phyloP scores from a whole-genome alignment of 2,113 vertebrate species.

The Axis porcinus region DNA sequence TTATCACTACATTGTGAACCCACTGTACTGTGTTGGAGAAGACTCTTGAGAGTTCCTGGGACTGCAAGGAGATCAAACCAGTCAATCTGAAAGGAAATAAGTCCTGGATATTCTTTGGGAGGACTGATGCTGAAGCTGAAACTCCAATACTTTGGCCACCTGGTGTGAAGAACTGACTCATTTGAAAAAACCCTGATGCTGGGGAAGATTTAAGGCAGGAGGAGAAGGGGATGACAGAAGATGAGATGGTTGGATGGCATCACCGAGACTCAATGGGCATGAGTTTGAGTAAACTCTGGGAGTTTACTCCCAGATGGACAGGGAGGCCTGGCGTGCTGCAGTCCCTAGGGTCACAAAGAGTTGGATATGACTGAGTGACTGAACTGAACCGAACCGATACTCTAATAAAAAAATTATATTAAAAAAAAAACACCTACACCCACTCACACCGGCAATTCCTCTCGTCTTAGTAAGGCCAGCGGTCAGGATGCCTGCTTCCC shows the following conservation, averaged over 20 bases:
- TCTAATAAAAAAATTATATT: background rate
- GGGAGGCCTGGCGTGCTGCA: background rate
- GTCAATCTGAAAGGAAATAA: background rate
- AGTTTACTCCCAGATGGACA: background rate
- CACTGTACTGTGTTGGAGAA: background rate
- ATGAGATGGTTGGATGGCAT: background rate
- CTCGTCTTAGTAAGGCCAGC: background rate
- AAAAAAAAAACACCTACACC: background rate
- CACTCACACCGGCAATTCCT: background rate
- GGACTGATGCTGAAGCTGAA: background rate
- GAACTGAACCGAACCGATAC: background rate
- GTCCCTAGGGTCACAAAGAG: background rate
- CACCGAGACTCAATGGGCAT: background rate
- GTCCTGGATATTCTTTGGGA: background rate
- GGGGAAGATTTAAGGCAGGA: background rate
- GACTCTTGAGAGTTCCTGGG: background rate
- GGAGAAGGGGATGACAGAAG: background rate
- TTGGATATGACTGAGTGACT: background rate
- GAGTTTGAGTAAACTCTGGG: background rate
- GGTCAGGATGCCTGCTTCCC: background rate
- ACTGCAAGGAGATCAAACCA: background rate
- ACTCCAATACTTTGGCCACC: background rate
- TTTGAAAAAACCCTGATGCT: background rate
- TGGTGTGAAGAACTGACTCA: background rate
- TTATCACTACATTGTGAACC: background rate